Conservation (phyloP, 2,113 vertebrate species). For the Nicator chloris region DNA sequence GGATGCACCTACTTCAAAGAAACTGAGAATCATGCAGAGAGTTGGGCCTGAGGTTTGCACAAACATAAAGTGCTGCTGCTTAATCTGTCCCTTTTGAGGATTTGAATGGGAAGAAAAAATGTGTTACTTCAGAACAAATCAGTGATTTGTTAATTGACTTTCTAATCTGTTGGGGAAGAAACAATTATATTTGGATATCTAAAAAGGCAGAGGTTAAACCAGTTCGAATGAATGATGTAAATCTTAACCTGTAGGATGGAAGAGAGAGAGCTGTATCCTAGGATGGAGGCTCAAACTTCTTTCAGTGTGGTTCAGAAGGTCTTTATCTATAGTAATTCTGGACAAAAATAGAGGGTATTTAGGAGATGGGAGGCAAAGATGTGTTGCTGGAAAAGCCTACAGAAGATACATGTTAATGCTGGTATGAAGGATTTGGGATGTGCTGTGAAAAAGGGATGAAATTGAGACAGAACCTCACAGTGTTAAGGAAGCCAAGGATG, state of each 20-base stretch:
- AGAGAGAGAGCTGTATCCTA: background rate
- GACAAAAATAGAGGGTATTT: background rate
- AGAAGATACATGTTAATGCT: background rate
- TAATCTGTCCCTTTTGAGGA: background rate
- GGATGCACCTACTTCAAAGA: conserved; percentile 89
- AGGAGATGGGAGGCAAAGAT: background rate
- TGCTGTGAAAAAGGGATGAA: background rate
- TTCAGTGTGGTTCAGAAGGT: background rate
- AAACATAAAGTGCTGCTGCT: background rate
- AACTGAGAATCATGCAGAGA: conserved; percentile 85
- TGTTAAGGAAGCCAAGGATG: background rate
- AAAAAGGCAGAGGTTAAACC: background rate
- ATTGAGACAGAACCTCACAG: background rate
- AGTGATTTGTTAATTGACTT: background rate
- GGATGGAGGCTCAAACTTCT: background rate
- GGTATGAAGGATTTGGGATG: background rate
- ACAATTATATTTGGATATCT: background rate
- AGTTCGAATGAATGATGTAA: background rate
- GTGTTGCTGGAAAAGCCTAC: background rate
- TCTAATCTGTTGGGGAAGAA: background rate
- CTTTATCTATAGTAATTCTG: background rate
- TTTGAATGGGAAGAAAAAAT: background rate
- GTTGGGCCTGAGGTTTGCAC: conserved; percentile 85
- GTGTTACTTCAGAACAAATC: background rate
- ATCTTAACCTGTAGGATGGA: background rate